phyloP scores from a whole-genome alignment of 2,888 invertebrate genomes.

The Agriopis leucophaearia region DNA sequence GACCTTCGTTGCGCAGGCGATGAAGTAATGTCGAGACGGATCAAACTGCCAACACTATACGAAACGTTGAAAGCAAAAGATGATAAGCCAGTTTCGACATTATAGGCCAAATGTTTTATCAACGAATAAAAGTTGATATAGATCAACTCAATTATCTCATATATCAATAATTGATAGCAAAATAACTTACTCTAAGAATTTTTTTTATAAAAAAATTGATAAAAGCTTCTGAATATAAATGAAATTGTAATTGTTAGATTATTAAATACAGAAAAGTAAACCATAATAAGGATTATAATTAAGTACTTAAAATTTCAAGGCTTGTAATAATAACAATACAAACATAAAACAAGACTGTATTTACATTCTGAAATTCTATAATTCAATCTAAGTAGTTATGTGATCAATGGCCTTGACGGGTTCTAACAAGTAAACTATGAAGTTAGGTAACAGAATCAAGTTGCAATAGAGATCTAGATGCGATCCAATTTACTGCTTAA shows the following conservation, averaged over 20 bases:
- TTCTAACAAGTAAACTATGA: constrained; percentile 1
- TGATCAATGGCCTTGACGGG: constrained; percentile 14
- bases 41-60: constrained; percentile 29
- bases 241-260: too few species aligned
- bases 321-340: not conserved
- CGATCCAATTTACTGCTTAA: constrained; percentile 50
- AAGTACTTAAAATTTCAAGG: not conserved
- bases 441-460: constrained; percentile 61
- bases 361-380: not conserved
- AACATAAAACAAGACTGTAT: too few species aligned
- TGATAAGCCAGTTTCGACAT: not conserved
- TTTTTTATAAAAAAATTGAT: too few species aligned
- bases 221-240: too few species aligned
- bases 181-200: too few species aligned
- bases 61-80: not conserved
- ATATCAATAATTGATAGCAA: too few species aligned
- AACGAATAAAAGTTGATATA: not conserved
- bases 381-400: not conserved
- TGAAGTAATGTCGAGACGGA: constrained; percentile 65
- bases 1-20: constrained; percentile 56
- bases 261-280: too few species aligned
- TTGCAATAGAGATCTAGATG: constrained; percentile 51
- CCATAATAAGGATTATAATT: not conserved
- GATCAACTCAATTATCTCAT: too few species aligned
- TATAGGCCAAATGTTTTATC: not conserved